Evolutionary conservation across 1,140 invertebrate species (phyloP), one percentile per base, ranked within the genome.

Genomic region (Pseudomyrmex cubaensis): DNA sequence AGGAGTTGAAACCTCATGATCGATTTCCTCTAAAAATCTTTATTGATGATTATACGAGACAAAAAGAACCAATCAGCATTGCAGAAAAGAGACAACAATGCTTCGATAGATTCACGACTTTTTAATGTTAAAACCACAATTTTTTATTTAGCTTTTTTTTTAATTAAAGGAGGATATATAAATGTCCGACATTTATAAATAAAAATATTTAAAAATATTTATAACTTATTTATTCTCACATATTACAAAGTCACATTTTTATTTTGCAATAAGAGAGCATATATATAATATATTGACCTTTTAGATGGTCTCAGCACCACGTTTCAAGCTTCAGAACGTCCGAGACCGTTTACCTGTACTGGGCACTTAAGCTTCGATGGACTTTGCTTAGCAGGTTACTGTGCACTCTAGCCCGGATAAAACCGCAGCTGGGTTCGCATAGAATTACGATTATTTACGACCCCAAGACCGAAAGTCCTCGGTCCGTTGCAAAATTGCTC

Each of bases 391-490:
- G 54, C 54, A 70, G 64, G 54, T 70, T 44, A 48, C 52, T 20
- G 54, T 78, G 76, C 76, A 78, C 64, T 78, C 44, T 78, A 52
- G 76, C 64, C 3, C 20, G 64, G 76, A 70, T 78, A 78, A 78
- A 78, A 78, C 64, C 76, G 64, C 76, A 70, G 44, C 64, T 78
- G 54, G 20, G 64, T 59, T 78, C 76, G 64, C 64, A 69, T 35
- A 54, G 76, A 78, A 78, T 78, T 78, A 78, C 76, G 64, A 78
- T 78, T 78, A 78, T 70, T 78, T 78, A 78, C 70, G 76, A 78
- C 52, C 17, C 46, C 20, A 59, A 70, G 69, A 78, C 54, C 54
- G 52, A 44, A 59, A 70, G 52, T 78, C 54, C 20, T 46, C 75
- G 50, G 62, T 56, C 50, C 35, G 54, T 77, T 35, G 62, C 35